Base-by-base conservation (phyloP, 2,797 vertebrate genomes). In the Sebastes trivittatus region DNA sequence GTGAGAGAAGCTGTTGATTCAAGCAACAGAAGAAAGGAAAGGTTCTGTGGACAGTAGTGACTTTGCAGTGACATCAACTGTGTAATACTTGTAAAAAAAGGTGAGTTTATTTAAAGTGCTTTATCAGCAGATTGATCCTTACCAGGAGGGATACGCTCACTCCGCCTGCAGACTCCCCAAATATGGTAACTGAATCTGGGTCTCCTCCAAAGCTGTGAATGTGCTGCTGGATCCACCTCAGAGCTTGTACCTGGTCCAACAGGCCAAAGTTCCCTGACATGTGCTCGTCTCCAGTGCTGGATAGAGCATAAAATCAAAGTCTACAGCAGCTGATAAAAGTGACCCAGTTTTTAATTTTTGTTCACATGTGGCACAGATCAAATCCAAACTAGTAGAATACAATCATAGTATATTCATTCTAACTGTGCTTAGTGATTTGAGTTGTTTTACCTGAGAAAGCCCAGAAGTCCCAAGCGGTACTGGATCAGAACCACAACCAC, bases 401-500 rank as follows among this genome's bases (percentile, higher is more conserved):
- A 22, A 49, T 22, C 2, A 30, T 22, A 34, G 59, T 20, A 25
- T 63, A 13, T 52, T 38, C 5, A 64, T 22, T 42, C 0, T 52
- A 29, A 63, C 5, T 67, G 61, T 49, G 27, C 2, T 13, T 9
- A 11, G 7, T 38, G 22, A 62, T 3, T 2, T 75, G 1, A n/a
- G 6, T 11, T 1, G 25, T 49, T 91, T 88, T 79, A 97, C 97
- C 96, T 97, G 68, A 97, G 91, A 86, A 97, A 97, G 9, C 97
- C 97, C 32, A 94, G 83, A 29, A 96, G 0, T 8, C 96, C 96
- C 76, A 97, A 87, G 11, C 96, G 93, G 77, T 97, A 97, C 83
- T 97, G 97, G 81, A 97, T 91, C 2, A 73, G 2, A 18, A 97
- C 97, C 6, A 97, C 94, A 27, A 97, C 94, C 46, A 97, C 90